These are phyloP conservation scores for Oncopeltus fasciatus DNA, from an alignment of 1,140 invertebrate species.

Conservation along the genomic window DNA sequence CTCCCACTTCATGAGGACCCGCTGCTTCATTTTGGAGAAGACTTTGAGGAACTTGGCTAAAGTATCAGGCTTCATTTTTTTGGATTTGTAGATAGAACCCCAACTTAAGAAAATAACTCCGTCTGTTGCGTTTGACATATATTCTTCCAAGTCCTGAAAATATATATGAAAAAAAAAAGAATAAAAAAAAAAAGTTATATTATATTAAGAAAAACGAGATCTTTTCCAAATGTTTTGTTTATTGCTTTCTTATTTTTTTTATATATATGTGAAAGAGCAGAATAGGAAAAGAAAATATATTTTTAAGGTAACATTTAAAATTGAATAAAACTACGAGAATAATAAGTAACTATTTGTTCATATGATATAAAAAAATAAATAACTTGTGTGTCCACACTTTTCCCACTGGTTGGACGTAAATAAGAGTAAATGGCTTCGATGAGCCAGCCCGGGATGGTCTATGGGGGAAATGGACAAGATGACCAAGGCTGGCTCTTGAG, in stretches of 20 bases:
- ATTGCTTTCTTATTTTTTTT: neutral
- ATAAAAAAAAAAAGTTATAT: neutral
- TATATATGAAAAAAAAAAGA: neutral
- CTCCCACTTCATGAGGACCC: conserved; percentile 47
- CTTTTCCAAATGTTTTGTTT: neutral
- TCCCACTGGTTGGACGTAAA: no score
- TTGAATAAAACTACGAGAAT: no score
- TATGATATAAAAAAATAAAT: no score
- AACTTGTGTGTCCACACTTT: no score
- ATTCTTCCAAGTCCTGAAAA: conserved; percentile 22
- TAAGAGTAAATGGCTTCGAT: no score
- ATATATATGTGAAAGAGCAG: no score
- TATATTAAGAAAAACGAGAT: neutral
- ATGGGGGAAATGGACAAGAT: no score
- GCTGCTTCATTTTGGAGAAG: conserved; percentile 39
- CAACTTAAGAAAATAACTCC: conserved; percentile 44
- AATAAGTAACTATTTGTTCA: no score
- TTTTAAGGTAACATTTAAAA: no score
- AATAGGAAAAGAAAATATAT: no score
- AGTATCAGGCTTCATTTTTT: conserved; percentile 40
- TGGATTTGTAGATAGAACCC: conserved; percentile 48
- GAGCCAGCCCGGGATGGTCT: no score
- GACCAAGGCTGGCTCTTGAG: no score
- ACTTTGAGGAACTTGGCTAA: conserved; percentile 35
- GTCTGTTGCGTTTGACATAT: conserved; percentile 22